Percentiles rank a stretch among this genome's conserved stretches.
Conservation (phyloP, 2,888 invertebrate species). For the Leptopilina drosophilae region DNA sequence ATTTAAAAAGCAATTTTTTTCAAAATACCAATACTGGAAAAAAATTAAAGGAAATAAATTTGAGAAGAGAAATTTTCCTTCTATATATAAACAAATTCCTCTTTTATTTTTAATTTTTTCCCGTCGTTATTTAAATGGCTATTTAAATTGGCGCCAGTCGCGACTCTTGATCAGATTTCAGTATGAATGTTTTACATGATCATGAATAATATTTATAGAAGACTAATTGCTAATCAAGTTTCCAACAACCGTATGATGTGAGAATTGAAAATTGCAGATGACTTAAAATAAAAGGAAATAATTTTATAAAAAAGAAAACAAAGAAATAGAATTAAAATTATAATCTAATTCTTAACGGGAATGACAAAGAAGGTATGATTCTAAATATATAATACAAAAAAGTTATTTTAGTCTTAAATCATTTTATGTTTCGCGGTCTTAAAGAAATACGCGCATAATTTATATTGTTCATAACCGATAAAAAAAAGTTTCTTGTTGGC, state of each 20-base stretch:
- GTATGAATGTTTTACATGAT: background rate
- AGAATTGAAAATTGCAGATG: background rate
- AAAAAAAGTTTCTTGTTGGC: constrained; percentile 8
- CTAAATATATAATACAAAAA: too few species aligned
- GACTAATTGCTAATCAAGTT: background rate
- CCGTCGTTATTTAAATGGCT: background rate
- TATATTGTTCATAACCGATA: constrained; percentile 8
- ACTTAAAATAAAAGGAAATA: too few species aligned
- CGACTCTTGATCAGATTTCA: background rate
- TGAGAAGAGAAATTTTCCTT: too few species aligned
- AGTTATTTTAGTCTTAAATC: background rate
- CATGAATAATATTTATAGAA: background rate
- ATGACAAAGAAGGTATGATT: too few species aligned
- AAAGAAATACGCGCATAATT: background rate
- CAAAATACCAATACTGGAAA: too few species aligned
- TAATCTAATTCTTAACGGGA: too few species aligned
- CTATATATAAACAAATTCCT: too few species aligned
- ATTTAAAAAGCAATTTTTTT: too few species aligned
- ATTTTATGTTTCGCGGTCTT: background rate
- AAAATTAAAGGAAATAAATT: too few species aligned
- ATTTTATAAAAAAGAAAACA: background rate
- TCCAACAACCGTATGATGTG: background rate
- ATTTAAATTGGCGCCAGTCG: background rate
- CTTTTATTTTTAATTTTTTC: background rate
- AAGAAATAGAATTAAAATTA: too few species aligned